Conservation (phyloP, 2,113 vertebrate genomes). For the Petroica traversi region DNA sequence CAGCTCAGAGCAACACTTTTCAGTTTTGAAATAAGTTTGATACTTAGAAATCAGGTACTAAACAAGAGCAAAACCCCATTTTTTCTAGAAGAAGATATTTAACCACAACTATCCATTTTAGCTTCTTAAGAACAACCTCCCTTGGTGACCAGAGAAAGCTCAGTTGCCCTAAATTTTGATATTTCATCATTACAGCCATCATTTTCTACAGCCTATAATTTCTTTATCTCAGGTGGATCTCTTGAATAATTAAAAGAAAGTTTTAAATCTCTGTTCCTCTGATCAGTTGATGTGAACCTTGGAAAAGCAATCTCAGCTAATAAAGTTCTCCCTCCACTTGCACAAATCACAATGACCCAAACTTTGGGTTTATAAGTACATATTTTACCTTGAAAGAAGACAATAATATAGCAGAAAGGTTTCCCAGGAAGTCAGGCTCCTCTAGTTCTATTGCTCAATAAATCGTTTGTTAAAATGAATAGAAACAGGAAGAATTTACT, state of each 20-base stretch:
- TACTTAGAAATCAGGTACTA: background rate
- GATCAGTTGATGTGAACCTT: background rate
- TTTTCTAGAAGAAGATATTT: background rate
- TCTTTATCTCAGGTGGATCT: background rate
- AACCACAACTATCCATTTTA: background rate
- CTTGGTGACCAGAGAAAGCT: background rate
- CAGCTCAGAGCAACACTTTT: background rate
- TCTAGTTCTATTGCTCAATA: background rate
- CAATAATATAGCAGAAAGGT: background rate
- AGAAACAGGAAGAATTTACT: background rate
- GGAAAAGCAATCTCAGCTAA: background rate
- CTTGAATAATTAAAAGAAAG: background rate
- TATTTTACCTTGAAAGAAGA: background rate
- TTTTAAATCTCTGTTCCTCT: background rate
- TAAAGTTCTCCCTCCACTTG: background rate
- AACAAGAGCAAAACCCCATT: background rate
- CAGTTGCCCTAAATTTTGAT: background rate
- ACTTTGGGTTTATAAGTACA: background rate
- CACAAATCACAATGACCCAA: rapidly evolving
- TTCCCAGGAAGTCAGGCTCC: background rate
- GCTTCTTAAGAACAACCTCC: background rate
- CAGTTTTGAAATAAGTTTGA: background rate
- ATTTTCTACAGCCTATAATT: background rate
- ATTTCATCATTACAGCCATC: background rate
- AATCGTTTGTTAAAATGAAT: background rate